Evolutionary conservation across 2,888 invertebrate species (phyloP), one percentile per base, ranked within the genome.

Genomic region (Drosophila sordidula): DNA sequence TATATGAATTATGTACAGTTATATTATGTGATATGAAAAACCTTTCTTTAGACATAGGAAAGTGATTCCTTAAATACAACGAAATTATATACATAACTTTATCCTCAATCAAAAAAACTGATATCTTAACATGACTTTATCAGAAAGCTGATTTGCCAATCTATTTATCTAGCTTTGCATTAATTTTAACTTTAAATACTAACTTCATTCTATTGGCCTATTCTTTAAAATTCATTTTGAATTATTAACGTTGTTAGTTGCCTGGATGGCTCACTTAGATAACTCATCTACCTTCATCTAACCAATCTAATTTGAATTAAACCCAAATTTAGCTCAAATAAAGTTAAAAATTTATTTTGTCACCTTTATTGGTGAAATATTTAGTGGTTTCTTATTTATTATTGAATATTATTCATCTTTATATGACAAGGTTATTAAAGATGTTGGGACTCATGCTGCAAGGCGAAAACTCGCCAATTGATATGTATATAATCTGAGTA

Each of bases 371-470:
- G 1, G n/a, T n/a, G 36, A n/a, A 41, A 18, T 9, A 11, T 41
- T 3, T 6, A 11, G 18, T 6, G 6, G 1, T 41, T 38, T 38
- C 14, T 6, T 38, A 9, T 29, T 8, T 14, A 18, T 6, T 41
- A 6, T 18, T 16, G 11, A 16, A 16, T 4, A 18, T 2, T 12
- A 14, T 36, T 26, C 6, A 12, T 6, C 12, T 3, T 12, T 39
- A 2, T 12, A 6, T 25, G 38, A 12, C 25, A 11, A 16, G 16
- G 6, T 16, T 38, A 38, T 3, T n/a, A 25, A 36, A 6, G 9
- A 38, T 39, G 8, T 52, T 22, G 12, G 12, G 22, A 34, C 25
- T 34, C 58, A 56, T 59, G 57, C 44, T 38, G 11, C 14, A 18
- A 18, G 44, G 26, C 32, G 25, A 42, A 42, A 25, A 3, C 9